A percentile compares a stretch with the other conserved stretches of the same genome.
Conservation (phyloP, 2,113 vertebrate species). For the Pipra filicauda region DNA sequence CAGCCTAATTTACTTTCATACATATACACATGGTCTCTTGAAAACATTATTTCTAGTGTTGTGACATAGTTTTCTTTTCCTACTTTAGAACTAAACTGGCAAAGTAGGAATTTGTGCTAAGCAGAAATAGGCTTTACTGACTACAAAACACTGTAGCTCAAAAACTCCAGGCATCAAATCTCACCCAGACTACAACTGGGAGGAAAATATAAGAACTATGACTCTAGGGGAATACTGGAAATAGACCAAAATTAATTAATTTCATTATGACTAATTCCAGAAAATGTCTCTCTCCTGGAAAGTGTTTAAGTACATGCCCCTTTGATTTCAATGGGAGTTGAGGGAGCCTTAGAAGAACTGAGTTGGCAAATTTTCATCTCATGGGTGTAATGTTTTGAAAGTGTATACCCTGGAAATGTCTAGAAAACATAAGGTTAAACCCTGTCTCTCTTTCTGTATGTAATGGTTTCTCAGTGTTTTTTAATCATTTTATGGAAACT, state of each 20-base stretch:
- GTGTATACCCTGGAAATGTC: neutral
- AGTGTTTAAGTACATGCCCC: neutral
- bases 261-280: conserved; percentile 21
- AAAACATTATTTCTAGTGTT: conserved; percentile 24
- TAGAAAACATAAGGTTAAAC: neutral
- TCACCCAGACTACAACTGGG: neutral
- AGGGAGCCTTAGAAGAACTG: neutral
- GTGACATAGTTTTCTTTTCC: conserved; percentile 40
- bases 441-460: neutral
- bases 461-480: neutral
- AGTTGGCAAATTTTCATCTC: neutral
- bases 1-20: neutral
- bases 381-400: neutral
- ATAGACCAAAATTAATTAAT: conserved; percentile 30
- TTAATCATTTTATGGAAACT: neutral
- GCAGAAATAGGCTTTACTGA: neutral
- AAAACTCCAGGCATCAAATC: neutral
- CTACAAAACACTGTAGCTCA: neutral
- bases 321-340: conserved; percentile 6
- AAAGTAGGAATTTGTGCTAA: neutral
- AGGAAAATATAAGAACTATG: conserved; percentile 2
- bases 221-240: conserved; percentile 2
- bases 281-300: neutral
- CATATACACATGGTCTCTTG: neutral
- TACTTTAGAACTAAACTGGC: neutral